Evolutionary conservation across 1,140 invertebrate genomes (phyloP).

Genomic region (Tenebrio molitor): DNA sequence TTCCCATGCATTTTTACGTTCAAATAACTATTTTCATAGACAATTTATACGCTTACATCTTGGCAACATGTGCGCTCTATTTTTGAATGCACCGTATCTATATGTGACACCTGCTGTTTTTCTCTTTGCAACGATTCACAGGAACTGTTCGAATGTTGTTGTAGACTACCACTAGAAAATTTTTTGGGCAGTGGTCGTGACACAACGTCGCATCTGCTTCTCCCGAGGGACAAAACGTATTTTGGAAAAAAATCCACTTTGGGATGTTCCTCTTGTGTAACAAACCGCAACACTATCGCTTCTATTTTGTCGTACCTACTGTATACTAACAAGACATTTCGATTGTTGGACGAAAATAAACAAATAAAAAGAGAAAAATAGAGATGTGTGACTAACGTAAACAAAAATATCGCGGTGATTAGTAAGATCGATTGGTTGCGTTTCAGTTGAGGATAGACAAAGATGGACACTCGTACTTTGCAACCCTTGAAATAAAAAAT

Average conservation of each 20-base stretch:
- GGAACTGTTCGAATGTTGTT: conserved; percentile 8
- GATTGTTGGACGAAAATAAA: too few species aligned
- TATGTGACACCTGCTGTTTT: conserved; percentile 52
- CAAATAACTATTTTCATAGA: conserved; percentile 44
- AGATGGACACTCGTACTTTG: conserved; percentile 94
- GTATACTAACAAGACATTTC: too few species aligned
- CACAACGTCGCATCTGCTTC: conserved; percentile 20
- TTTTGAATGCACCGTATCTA: conserved; percentile 39
- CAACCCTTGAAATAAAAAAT: conserved; percentile 91
- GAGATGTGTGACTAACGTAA: neutral
- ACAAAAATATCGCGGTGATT: neutral
- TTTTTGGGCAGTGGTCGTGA: conserved; percentile 46
- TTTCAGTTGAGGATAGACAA: conserved; percentile 87
- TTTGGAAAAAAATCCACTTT: neutral
- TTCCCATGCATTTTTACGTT: conserved; percentile 33
- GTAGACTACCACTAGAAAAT: conserved; percentile 41
- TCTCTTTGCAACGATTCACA: conserved; percentile 26
- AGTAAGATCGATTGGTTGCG: conserved; percentile 44
- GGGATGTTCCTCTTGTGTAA: neutral
- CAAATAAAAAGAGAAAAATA: too few species aligned
- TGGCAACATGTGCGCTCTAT: conserved; percentile 52
- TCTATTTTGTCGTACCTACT: too few species aligned
- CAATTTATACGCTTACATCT: conserved; percentile 45
- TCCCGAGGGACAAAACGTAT: neutral
- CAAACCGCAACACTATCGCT: neutral